phyloP scores from a whole-genome alignment of 2,888 invertebrate genomes.

The Nomada ruficornis region DNA sequence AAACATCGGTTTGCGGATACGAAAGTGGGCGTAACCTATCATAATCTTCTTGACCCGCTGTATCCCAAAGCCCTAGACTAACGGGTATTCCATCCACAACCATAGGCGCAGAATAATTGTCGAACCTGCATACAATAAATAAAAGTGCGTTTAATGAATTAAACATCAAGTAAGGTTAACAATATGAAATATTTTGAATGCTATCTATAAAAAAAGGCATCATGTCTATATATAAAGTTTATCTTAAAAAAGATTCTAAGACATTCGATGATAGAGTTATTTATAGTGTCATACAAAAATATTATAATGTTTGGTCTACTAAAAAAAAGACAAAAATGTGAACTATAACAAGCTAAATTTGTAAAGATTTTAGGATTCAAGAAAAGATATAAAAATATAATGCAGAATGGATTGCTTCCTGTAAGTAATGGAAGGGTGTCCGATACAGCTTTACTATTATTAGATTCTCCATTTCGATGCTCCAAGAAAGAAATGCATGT shows the following conservation, averaged over 20 bases:
- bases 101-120: slow-evolving; percentile 99
- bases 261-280: neutral
- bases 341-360: neutral
- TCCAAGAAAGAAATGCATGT: slow-evolving; percentile 68
- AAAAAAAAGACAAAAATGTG: neutral
- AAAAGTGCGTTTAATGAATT: slow-evolving; percentile 29
- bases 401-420: slow-evolving; percentile 78
- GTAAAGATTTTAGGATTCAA: slow-evolving; percentile 50
- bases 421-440: slow-evolving; percentile 67
- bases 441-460: slow-evolving; percentile 77
- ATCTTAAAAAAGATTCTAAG: neutral
- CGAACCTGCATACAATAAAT: slow-evolving; percentile 89
- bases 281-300: neutral
- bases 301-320: neutral
- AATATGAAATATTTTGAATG: neutral
- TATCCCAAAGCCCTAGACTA: slow-evolving; percentile 98
- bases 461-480: slow-evolving; percentile 74
- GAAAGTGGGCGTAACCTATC: slow-evolving; percentile 97
- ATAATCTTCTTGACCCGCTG: slow-evolving; percentile 99
- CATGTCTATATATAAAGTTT: slow-evolving; percentile 8
- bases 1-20: slow-evolving; percentile 99
- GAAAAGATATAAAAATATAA: slow-evolving; percentile 71
- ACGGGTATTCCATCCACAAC: slow-evolving; percentile 99
- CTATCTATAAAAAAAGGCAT: neutral
- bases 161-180: neutral